phyloP scores from a whole-genome alignment of 2,797 vertebrate species.

The Ficedula albicollis region DNA sequence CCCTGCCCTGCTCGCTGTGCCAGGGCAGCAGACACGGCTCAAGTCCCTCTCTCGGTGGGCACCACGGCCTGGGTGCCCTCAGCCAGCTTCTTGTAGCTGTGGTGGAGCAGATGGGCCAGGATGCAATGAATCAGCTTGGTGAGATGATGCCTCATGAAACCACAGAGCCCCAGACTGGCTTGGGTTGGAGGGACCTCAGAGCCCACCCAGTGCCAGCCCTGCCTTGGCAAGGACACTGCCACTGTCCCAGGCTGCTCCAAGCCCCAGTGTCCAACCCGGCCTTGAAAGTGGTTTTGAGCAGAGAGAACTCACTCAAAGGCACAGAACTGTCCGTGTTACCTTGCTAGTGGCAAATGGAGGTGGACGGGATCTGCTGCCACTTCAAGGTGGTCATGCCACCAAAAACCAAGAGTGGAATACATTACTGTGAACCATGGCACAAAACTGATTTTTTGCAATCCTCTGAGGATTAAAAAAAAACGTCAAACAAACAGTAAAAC shows the following conservation, averaged over 20 bases:
- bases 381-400: background rate
- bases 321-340: fast-evolving
- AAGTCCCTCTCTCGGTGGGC: fast-evolving
- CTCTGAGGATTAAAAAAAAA: background rate
- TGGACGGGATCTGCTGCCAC: background rate
- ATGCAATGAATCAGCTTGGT: fast-evolving
- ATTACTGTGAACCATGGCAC: background rate
- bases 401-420: background rate
- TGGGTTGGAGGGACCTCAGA: background rate
- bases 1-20: background rate
- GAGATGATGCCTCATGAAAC: background rate
- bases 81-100: fast-evolving
- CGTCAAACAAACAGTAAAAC: background rate
- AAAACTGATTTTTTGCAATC: background rate
- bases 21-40: background rate
- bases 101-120: background rate
- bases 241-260: background rate
- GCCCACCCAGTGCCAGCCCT: fast-evolving
- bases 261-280: background rate
- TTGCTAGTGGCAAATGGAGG: background rate
- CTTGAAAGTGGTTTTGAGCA: background rate
- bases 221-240: background rate
- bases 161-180: background rate
- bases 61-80: fast-evolving
- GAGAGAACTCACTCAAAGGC: background rate